Base-by-base conservation (phyloP, 1,140 invertebrate species). In the Andricus grossulariae region DNA sequence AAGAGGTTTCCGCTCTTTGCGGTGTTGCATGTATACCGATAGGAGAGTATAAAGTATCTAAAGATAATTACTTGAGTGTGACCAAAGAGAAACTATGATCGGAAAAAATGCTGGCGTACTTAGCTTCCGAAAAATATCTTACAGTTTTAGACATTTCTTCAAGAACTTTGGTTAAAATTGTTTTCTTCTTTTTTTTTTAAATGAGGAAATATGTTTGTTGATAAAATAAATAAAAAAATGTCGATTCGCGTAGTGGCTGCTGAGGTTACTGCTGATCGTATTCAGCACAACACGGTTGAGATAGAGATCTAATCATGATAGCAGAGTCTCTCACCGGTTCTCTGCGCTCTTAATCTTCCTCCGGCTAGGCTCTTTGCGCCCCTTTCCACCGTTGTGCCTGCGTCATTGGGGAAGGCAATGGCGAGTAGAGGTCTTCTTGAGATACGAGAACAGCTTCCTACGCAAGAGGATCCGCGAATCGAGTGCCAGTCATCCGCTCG, bases 221-320 rank as follows among this genome's bases (percentile, higher is more conserved):
- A 16, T 60, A 16, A 32, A 32, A 15, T 60, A 60, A 60, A 60
- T 60, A 25, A 60, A 60, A 60, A 60, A 60, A 3, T 39, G 13
- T 19, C 25, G 13, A 60, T 60, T 60, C 57, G 12, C 21, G 57
- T 60, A 60, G n/a, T 10, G 52, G 19, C n/a, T 21, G 54, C 4
- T 12, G 21, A 39, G 57, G 57, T 32, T 25, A 60, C 25, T 60
- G 57, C 57, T 60, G 21, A 60, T 60, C 21, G 21, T 60, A 60
- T 60, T 60, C 57, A 32, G 57, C 21, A 60, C 57, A 39, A 60
- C 32, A 55, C 54, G 54, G 54, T 55, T 21, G 15, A 60, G 57
- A 60, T 60, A 60, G 57, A 60, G 57, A 60, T 60, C 57, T 60
- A 60, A 60, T 60, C 57, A 60, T 60, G 57, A 60, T 60, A 60